Evolutionary conservation across 1,140 invertebrate genomes (phyloP).

Genomic region (Polypedilum pembai): DNA sequence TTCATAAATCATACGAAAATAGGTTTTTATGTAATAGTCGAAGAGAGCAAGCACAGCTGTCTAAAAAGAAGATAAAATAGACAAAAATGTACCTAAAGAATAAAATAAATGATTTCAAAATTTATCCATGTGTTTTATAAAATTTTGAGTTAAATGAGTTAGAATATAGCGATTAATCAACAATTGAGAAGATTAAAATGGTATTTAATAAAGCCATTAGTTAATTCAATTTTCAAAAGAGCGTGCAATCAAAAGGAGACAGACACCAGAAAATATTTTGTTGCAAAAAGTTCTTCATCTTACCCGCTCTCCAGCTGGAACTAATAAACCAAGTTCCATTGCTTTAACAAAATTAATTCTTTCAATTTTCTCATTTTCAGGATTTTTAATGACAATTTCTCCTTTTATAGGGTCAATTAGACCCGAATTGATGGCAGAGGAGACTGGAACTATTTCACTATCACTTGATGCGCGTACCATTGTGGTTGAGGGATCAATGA

Average conservation of each 20-base stretch:
- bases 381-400: constrained; percentile 56
- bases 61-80: constrained; percentile 10
- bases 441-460: constrained; percentile 64
- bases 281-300: constrained; percentile 43
- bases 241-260: not conserved
- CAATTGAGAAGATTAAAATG: not conserved
- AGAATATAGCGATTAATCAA: not conserved
- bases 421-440: constrained; percentile 67
- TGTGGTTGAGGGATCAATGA: constrained; percentile 74
- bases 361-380: constrained; percentile 49
- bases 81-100: not conserved
- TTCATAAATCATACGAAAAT: not conserved
- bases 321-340: constrained; percentile 73
- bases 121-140: not conserved
- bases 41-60: constrained; percentile 4
- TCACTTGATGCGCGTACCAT: constrained; percentile 73
- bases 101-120: not conserved
- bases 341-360: constrained; percentile 79
- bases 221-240: not conserved
- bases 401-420: constrained; percentile 68
- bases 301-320: constrained; percentile 87
- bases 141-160: not conserved
- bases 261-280: not conserved
- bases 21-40: not conserved
- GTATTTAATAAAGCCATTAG: not conserved